Evolutionary conservation across 2,113 vertebrate genomes (phyloP).

Genomic region (Cyphomyrus plagiostoma): DNA sequence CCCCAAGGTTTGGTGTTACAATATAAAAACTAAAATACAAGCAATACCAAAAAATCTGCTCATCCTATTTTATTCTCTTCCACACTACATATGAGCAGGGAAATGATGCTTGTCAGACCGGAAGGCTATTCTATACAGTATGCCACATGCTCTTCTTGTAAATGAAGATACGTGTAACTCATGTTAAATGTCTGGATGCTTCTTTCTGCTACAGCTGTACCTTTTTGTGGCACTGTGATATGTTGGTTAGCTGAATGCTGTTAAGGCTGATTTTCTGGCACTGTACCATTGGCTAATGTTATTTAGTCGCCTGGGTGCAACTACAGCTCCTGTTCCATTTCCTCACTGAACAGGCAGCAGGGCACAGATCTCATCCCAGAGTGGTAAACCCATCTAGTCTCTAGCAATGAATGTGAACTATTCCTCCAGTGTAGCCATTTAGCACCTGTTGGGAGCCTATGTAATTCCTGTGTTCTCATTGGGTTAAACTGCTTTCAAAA

Average conservation of each 20-base stretch:
- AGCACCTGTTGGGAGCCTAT: constrained; percentile 17
- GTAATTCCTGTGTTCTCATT: constrained; percentile 4
- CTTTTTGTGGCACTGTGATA: constrained; percentile 42
- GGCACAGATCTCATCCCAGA: constrained; percentile 8
- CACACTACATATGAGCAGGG: neutral
- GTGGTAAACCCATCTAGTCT: constrained; percentile 10
- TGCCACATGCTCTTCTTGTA: constrained; percentile 18
- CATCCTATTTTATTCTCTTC: neutral
- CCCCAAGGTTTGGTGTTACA: neutral
- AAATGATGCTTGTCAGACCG: neutral
- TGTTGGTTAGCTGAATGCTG: constrained; percentile 23
- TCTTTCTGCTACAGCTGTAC: constrained; percentile 24
- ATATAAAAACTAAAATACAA: neutral
- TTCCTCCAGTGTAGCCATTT: constrained; percentile 20
- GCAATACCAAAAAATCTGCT: neutral
- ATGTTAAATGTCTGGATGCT: constrained; percentile 30
- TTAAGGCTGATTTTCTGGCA: constrained; percentile 30
- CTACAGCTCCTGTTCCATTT: constrained; percentile 9
- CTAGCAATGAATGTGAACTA: constrained; percentile 32
- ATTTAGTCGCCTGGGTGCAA: constrained; percentile 16
- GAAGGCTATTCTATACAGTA: neutral
- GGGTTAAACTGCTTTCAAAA: constrained; percentile 32
- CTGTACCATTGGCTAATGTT: neutral
- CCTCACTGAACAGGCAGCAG: constrained; percentile 3
- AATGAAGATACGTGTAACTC: constrained; percentile 25